phyloP scores from a whole-genome alignment of 2,797 vertebrate species.

The Ceyx erithaca region DNA sequence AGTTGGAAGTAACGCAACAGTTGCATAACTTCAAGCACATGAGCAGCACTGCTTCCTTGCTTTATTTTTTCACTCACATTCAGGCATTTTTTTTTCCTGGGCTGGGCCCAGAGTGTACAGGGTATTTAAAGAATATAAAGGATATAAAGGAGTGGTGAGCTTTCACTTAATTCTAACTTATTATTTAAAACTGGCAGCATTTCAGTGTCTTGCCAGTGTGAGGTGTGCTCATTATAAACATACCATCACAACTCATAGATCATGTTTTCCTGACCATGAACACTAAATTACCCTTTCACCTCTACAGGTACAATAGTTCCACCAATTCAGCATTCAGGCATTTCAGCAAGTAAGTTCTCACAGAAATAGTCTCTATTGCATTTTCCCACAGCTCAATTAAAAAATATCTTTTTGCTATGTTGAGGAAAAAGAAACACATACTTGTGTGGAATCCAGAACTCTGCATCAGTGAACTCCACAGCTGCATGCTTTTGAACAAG shows the following conservation, averaged over 20 bases:
- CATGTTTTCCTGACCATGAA: conserved; percentile 29
- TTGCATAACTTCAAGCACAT: neutral
- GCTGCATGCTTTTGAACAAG: neutral
- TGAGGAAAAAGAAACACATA: neutral
- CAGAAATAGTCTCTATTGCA: conserved; percentile 36
- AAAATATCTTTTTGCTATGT: neutral
- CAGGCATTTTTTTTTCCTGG: neutral
- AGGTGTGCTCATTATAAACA: neutral
- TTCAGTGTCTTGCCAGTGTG: neutral
- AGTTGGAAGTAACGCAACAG: neutral
- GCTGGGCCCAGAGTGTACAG: neutral
- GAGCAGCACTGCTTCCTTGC: neutral
- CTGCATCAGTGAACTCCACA: neutral
- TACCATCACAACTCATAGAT: neutral
- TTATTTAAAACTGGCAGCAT: neutral
- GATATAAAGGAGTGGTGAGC: neutral
- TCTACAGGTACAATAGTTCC: conserved; percentile 22
- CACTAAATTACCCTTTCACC: conserved; percentile 3
- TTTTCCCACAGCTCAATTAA: conserved; percentile 58
- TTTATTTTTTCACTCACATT: neutral
- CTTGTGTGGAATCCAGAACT: neutral
- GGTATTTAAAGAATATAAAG: neutral
- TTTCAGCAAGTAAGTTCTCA: conserved; percentile 54
- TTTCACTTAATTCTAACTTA: neutral
- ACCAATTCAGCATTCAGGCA: neutral